Percentiles rank a stretch among this genome's conserved stretches.
Conservation (phyloP, 2,113 vertebrate species). For the Chlorodrepanis virens region DNA sequence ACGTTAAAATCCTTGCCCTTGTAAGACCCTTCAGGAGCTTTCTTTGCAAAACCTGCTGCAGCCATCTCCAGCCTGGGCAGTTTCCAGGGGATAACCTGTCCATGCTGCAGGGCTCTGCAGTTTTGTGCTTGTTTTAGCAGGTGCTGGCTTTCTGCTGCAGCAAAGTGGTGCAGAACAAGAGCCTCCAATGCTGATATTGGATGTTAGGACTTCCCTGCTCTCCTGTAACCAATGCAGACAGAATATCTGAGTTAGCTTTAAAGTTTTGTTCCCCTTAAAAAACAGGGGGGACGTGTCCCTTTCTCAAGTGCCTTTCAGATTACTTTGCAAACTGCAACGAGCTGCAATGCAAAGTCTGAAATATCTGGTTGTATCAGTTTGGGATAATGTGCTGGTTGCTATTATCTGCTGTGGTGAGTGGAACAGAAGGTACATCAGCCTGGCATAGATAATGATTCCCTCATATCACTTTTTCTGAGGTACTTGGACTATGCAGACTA, state of each 20-base stretch:
- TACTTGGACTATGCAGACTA: slow-evolving; percentile 15
- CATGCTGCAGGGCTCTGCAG: not conserved
- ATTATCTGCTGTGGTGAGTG: slow-evolving; percentile 30
- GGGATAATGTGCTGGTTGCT: not conserved
- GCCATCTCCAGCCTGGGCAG: not conserved
- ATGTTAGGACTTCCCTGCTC: not conserved
- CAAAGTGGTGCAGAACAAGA: not conserved
- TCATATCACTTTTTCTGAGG: slow-evolving; percentile 47
- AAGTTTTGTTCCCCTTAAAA: slow-evolving; percentile 7
- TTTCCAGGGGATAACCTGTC: not conserved
- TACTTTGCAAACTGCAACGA: slow-evolving; percentile 47
- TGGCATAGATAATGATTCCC: slow-evolving; percentile 40
- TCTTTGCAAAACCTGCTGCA: not conserved
- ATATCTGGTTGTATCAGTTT: not conserved
- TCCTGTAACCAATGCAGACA: not conserved
- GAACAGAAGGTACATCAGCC: not conserved
- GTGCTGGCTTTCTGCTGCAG: not conserved
- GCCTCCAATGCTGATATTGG: not conserved
- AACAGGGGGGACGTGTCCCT: not conserved
- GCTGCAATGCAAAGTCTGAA: slow-evolving; percentile 6
- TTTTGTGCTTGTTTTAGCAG: not conserved
- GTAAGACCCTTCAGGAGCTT: rapidly evolving
- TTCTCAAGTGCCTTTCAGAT: slow-evolving; percentile 29
- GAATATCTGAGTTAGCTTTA: not conserved
- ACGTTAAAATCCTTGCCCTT: rapidly evolving